Evolutionary conservation across 2,113 vertebrate species (phyloP).

Genomic region (Archocentrus centrarchus): DNA sequence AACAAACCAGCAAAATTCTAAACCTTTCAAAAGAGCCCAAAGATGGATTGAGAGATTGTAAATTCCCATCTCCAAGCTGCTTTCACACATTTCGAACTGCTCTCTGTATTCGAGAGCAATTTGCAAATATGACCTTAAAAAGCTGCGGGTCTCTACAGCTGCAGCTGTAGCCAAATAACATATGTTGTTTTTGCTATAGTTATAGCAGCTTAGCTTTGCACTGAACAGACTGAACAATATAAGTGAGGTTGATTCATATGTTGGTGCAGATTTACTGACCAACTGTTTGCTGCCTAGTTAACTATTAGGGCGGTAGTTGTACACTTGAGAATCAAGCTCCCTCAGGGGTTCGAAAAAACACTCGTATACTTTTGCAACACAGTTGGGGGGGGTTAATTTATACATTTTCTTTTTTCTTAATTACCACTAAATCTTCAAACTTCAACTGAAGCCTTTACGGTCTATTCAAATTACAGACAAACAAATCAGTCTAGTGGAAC

Average conservation of each 20-base stretch:
- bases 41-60: constrained; percentile 43
- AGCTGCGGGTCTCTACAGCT: constrained; percentile 18
- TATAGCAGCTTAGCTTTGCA: constrained; percentile 6
- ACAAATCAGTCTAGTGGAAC: not conserved
- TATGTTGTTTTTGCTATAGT: constrained; percentile 49
- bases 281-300: constrained; percentile 5
- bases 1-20: constrained; percentile 26
- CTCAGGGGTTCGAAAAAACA: not conserved
- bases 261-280: not conserved
- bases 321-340: not conserved
- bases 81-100: constrained; percentile 33
- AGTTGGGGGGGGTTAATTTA: rapidly evolving
- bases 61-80: constrained; percentile 29
- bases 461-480: not conserved
- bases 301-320: not conserved
- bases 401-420: not conserved
- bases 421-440: not conserved
- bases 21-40: constrained; percentile 41
- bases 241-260: not conserved
- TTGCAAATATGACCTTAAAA: constrained; percentile 45
- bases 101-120: constrained; percentile 34
- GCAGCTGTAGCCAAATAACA: constrained; percentile 42
- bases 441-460: not conserved
- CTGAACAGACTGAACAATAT: not conserved
- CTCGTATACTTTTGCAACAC: not conserved